Conservation (phyloP, 37 sponge, comb jelly and placozoan genomes). For the Crambe crambe region DNA sequence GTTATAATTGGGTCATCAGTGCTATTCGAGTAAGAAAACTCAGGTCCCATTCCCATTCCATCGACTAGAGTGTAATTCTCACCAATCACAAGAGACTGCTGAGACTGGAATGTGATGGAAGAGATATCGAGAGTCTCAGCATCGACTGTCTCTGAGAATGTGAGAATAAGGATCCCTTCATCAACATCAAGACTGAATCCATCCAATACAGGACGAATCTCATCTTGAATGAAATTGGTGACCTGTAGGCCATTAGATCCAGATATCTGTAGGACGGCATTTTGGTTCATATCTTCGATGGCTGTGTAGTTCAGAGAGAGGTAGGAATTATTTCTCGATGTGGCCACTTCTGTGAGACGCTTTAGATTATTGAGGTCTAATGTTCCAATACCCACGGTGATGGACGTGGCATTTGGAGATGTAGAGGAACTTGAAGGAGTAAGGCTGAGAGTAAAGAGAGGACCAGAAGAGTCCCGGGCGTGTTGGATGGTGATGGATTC, state of each 20-base stretch:
- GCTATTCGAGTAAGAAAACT: conserved; percentile 34
- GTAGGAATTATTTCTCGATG: conserved; percentile 69
- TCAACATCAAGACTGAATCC: conserved; percentile 72
- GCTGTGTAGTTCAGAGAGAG: conserved; percentile 60
- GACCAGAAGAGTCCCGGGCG: conserved; percentile 16
- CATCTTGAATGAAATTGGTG: conserved; percentile 53
- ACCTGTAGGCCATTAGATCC: conserved; percentile 56
- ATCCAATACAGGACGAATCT: conserved; percentile 50
- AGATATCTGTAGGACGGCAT: conserved; percentile 52
- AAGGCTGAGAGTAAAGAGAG: conserved; percentile 33
- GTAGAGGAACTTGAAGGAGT: conserved; percentile 12
- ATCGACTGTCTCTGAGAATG: conserved; percentile 87
- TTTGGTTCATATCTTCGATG: conserved; percentile 83
- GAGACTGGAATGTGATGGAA: conserved; percentile 62
- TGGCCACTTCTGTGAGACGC: conserved; percentile 71
- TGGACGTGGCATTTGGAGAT: conserved; percentile 63
- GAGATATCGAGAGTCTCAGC: conserved; percentile 65
- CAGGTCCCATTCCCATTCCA: conserved; percentile 5
- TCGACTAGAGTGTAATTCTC: conserved; percentile 43
- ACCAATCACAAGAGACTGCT: not conserved
- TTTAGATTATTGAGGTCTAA: conserved; percentile 83
- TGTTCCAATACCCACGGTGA: conserved; percentile 57
- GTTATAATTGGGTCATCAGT: conserved; percentile 58
- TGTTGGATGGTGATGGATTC: conserved; percentile 68
- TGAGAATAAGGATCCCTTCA: conserved; percentile 59